These are phyloP conservation scores for Bungarus multicinctus DNA, from an alignment of 2,113 vertebrate species.

Conservation along the genomic window DNA sequence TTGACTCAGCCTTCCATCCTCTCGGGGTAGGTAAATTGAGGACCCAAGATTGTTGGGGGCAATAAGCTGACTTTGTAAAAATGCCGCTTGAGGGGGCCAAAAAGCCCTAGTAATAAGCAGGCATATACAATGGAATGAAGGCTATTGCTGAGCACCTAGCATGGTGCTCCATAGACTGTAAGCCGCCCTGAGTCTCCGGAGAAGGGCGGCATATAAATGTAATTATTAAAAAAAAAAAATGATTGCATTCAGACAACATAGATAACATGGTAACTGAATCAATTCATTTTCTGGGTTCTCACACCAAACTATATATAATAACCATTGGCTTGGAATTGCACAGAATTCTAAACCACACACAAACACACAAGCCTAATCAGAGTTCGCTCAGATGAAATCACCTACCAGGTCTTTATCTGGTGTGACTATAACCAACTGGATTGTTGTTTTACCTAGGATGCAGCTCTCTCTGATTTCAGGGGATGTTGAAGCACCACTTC, in stretches of 20 bases:
- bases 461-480: background rate
- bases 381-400: background rate
- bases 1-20: too few relatives aligned
- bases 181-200: too few relatives aligned
- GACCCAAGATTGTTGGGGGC: too few relatives aligned
- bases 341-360: background rate
- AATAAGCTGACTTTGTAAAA: too few relatives aligned
- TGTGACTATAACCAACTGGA: background rate
- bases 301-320: background rate
- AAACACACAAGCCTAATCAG: background rate
- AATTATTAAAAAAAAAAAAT: too few relatives aligned
- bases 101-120: too few relatives aligned
- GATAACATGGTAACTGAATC: background rate
- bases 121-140: too few relatives aligned
- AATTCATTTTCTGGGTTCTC: background rate
- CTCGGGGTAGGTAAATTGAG: too few relatives aligned
- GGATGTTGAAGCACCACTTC: background rate
- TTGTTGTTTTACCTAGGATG: background rate
- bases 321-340: background rate
- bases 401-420: background rate
- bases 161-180: too few relatives aligned
- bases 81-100: too few relatives aligned
- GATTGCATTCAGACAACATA: background rate
- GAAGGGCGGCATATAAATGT: too few relatives aligned
- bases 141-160: too few relatives aligned